A percentile compares a stretch with the other conserved stretches of the same genome.
Conservation (phyloP, 2,888 invertebrate species). For the Eristalinus aeneus region DNA sequence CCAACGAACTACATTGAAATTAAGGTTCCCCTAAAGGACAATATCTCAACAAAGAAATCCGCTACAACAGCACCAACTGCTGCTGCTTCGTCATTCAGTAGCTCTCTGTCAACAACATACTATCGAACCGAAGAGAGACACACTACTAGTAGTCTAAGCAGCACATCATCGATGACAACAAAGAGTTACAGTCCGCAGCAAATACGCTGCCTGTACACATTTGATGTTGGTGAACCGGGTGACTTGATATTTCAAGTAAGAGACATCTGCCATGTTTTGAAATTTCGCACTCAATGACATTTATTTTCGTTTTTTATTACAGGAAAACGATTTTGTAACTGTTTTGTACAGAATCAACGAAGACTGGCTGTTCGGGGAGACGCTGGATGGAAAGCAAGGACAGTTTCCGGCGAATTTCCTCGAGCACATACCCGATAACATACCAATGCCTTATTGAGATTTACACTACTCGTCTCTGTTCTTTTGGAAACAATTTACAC, state of each 20-base stretch:
- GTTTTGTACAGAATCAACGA: slow-evolving; percentile 86
- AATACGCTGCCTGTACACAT: slow-evolving; percentile 88
- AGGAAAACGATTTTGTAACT: slow-evolving; percentile 84
- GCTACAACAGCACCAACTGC: background rate
- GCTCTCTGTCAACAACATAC: slow-evolving; percentile 35
- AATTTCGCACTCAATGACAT: background rate
- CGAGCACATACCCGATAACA: slow-evolving; percentile 82
- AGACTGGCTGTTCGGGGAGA: slow-evolving; percentile 90
- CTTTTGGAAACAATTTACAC: slow-evolving; percentile 37
- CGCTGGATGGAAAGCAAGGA: slow-evolving; percentile 83
- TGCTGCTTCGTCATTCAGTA: slow-evolving; percentile 33
- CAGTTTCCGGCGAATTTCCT: slow-evolving; percentile 91
- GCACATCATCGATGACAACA: slow-evolving; percentile 37
- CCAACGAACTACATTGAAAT: slow-evolving; percentile 90
- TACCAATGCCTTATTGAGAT: slow-evolving; percentile 76
- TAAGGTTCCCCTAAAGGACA: slow-evolving; percentile 85
- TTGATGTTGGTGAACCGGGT: slow-evolving; percentile 84
- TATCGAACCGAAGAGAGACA: slow-evolving; percentile 35
- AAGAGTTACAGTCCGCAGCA: slow-evolving; percentile 73
- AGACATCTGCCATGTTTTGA: background rate
- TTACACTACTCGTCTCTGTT: background rate
- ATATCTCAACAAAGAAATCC: slow-evolving; percentile 54
- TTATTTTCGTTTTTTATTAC: slow-evolving; percentile 38
- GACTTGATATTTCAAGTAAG: slow-evolving; percentile 83
- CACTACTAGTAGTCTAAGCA: slow-evolving; percentile 6